These are phyloP conservation scores for Apocheima hispidaria DNA, from an alignment of 2,888 invertebrate species.

Conservation along the genomic window DNA sequence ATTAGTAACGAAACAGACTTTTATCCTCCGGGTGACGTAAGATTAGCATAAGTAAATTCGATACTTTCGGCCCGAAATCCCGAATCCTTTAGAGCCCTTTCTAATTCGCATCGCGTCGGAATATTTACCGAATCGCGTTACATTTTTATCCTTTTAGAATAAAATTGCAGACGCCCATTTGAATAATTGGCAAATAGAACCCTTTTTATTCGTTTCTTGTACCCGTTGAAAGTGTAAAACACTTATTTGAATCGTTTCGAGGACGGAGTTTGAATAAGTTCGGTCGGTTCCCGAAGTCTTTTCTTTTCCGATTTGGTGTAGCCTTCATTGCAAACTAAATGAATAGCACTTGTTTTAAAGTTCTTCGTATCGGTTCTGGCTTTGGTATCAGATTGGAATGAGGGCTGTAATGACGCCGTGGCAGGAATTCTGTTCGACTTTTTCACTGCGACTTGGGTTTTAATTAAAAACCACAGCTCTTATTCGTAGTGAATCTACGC, in stretches of 20 bases:
- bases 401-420: slow-evolving; percentile 67
- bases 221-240: slow-evolving; percentile 56
- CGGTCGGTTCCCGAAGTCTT: slow-evolving; percentile 50
- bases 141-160: slow-evolving; percentile 66
- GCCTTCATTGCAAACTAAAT: slow-evolving; percentile 72
- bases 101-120: slow-evolving; percentile 66
- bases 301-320: slow-evolving; percentile 61
- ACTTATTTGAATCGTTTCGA: slow-evolving; percentile 56
- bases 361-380: slow-evolving; percentile 68
- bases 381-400: slow-evolving; percentile 65
- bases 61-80: slow-evolving; percentile 61
- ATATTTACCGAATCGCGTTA: slow-evolving; percentile 66
- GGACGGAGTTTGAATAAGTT: slow-evolving; percentile 57
- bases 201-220: slow-evolving; percentile 52
- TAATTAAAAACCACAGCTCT: slow-evolving; percentile 71
- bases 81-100: slow-evolving; percentile 57
- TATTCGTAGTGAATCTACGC: slow-evolving; percentile 52
- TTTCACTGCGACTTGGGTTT: slow-evolving; percentile 61
- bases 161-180: slow-evolving; percentile 62
- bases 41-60: slow-evolving; percentile 81
- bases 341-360: slow-evolving; percentile 74
- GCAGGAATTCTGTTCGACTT: slow-evolving; percentile 56
- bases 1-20: slow-evolving; percentile 66
- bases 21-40: slow-evolving; percentile 72
- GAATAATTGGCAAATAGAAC: slow-evolving; percentile 68